A percentile compares a stretch with the other conserved stretches of the same genome.
Evolutionary conservation across 2,888 invertebrate genomes (phyloP).

Genomic region (Leucania comma): DNA sequence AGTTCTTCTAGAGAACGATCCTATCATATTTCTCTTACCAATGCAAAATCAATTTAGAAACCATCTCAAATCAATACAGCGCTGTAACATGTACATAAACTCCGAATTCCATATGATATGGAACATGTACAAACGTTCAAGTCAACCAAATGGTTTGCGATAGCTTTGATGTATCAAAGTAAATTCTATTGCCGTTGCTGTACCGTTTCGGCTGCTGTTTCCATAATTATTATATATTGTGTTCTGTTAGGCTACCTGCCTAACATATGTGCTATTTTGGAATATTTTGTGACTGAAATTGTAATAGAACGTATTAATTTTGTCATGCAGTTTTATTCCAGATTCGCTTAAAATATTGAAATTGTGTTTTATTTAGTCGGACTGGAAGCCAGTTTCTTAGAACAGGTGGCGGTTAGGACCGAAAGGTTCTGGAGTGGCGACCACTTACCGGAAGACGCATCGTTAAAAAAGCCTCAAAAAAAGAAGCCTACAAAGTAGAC

Average conservation of each 20-base stretch:
- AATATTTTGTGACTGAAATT: background rate
- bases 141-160: constrained; percentile 67
- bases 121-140: constrained; percentile 61
- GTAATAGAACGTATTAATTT: background rate
- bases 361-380: no score
- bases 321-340: background rate
- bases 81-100: constrained; percentile 16
- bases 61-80: constrained; percentile 28
- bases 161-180: constrained; percentile 76
- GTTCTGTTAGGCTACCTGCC: constrained; percentile 9
- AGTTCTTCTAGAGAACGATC: background rate
- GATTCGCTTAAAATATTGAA: background rate
- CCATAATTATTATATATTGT: constrained; percentile 66
- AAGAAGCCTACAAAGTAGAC: no score
- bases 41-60: constrained; percentile 16
- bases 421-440: no score
- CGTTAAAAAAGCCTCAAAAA: no score
- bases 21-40: background rate
- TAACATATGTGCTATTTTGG: background rate
- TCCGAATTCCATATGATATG: constrained; percentile 36
- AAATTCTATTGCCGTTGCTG: constrained; percentile 71
- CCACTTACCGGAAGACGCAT: no score
- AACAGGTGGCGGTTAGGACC: no score
- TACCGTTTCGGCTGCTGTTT: constrained; percentile 51
- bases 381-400: no score